phyloP scores from a whole-genome alignment of 2,113 vertebrate species.

The Oncorhynchus nerka region DNA sequence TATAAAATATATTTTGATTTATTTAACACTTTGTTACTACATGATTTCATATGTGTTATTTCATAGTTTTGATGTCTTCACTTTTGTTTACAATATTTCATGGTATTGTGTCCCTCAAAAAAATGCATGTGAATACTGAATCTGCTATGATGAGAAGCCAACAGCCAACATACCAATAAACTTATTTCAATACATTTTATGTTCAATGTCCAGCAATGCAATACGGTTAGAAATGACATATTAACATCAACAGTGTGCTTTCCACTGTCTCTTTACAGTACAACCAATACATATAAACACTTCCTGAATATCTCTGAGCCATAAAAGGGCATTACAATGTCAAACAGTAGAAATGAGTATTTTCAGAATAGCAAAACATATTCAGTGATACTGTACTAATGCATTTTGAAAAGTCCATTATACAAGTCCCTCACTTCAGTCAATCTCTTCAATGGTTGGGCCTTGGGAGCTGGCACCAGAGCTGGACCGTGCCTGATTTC shows the following conservation, averaged over 20 bases:
- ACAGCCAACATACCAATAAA: no score
- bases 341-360: neutral
- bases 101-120: no score
- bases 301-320: neutral
- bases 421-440: constrained; percentile 19
- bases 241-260: neutral
- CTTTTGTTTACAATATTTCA: no score
- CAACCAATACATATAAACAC: neutral
- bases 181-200: neutral
- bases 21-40: no score
- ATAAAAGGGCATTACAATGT: neutral
- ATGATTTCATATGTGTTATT: no score
- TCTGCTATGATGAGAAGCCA: no score
- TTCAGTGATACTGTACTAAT: no score
- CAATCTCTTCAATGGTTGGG: constrained; percentile 52
- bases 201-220: neutral
- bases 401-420: no score
- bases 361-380: no score
- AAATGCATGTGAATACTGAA: no score
- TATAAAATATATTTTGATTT: no score
- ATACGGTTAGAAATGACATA: neutral
- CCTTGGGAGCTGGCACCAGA: constrained; percentile 33
- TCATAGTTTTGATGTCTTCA: no score
- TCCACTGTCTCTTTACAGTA: neutral
- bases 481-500: constrained; percentile 15